These are phyloP conservation scores for Leucania comma DNA, from an alignment of 2,888 invertebrate genomes.

Conservation along the genomic window DNA sequence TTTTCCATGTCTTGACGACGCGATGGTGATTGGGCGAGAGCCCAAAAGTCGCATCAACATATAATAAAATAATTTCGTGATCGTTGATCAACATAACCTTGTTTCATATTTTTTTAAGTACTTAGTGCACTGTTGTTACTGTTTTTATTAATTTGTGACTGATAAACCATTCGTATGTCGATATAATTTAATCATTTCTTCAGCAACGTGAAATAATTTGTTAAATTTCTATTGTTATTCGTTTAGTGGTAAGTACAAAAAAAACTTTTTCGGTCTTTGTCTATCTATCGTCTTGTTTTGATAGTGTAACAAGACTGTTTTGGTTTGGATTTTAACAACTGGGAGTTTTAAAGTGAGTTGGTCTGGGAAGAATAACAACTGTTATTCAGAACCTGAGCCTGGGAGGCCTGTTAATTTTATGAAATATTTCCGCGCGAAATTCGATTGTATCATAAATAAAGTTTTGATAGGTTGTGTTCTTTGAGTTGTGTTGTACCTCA, in stretches of 20 bases:
- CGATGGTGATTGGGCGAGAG: not conserved
- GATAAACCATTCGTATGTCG: not conserved
- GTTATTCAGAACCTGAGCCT: not conserved
- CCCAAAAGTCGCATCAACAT: not conserved
- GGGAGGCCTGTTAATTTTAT: not conserved
- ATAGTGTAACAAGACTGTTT: not conserved
- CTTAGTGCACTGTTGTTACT: not conserved
- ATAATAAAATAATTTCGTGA: conserved; percentile 1
- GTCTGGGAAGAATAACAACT: conserved; percentile 7
- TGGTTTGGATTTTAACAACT: not conserved
- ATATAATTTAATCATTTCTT: not conserved
- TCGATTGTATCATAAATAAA: not conserved
- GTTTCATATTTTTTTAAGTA: not conserved
- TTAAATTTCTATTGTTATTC: not conserved
- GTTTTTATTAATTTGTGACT: not conserved
- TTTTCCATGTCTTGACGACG: not conserved
- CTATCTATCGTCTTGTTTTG: not conserved
- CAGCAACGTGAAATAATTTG: not conserved
- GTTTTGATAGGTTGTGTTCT: not conserved
- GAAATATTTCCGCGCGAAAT: conserved; percentile 25
- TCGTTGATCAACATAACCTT: conserved; percentile 10
- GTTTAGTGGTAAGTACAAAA: not conserved
- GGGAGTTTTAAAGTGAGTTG: conserved; percentile 16
- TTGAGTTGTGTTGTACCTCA: not conserved
- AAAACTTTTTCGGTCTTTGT: not conserved